phyloP scores from a whole-genome alignment of 2,888 invertebrate genomes.

The Sisyra terminalis region DNA sequence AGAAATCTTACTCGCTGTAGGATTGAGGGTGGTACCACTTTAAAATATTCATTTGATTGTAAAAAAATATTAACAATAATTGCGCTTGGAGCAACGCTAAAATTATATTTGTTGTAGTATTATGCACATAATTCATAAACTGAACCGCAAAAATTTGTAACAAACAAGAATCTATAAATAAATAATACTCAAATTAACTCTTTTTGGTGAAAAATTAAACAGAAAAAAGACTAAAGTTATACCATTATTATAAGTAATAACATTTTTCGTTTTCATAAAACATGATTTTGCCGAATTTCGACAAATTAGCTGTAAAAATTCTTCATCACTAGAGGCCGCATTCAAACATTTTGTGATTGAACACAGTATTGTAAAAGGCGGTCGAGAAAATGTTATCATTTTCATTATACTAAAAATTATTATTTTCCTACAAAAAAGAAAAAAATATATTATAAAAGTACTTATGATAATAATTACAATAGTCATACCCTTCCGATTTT shows the following conservation, averaged over 20 bases:
- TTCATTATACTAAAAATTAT: background rate
- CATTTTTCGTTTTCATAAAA: background rate
- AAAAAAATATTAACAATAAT: background rate
- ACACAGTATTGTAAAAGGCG: background rate
- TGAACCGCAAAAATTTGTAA: background rate
- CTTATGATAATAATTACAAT: background rate
- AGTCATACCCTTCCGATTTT: background rate
- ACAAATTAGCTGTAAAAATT: background rate
- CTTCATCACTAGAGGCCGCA: background rate
- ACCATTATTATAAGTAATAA: background rate
- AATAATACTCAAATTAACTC: slow-evolving; percentile 1
- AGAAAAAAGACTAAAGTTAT: background rate
- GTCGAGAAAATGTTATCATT: background rate
- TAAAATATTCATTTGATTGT: background rate
- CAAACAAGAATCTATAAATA: background rate
- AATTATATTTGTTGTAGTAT: background rate
- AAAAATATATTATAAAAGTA: background rate
- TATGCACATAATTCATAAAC: background rate
- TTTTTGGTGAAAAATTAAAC: background rate
- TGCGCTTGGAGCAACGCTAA: background rate
- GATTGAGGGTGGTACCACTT: no score
- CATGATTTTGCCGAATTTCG: background rate
- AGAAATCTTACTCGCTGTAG: no score
- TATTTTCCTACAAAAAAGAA: slow-evolving; percentile 1
- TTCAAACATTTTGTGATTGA: background rate